Base-by-base conservation (phyloP, 2,797 vertebrate species). In the Garrulus glandarius region DNA sequence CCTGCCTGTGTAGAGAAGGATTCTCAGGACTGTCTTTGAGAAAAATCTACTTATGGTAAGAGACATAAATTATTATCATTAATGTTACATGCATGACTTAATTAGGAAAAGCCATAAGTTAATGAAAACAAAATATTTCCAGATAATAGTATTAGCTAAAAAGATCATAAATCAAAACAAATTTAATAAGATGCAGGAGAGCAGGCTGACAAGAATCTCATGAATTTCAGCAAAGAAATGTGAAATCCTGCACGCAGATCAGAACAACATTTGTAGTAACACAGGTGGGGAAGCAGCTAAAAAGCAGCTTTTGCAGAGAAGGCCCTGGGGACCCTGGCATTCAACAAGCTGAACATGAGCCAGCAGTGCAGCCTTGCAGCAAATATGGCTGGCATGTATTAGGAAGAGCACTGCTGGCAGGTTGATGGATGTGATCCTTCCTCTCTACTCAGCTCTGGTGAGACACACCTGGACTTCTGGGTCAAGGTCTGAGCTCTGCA, bases 161-260 rank as follows among this genome's bases (percentile, higher is more conserved):
- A 89, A 85, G 78, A 70, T 67, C 61, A 68, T 95, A 79, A 84
- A 94, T 92, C 67, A 89, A 90, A 95, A 52, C 19, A 94, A 95
- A 94, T 16, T 49, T 60, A 92, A 72, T 87, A 82, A 84, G 84
- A 41, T 76, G 29, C 57, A 59, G 50, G 41, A 84, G 43, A 89
- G 67, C 9, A 41, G 29, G 29, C 59, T 68, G 47, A 39, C 59
- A 84, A 84, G 52, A 49, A 64, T 67, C 69, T 81, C n/a, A 46
- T 65, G 46, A 82, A 50, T 59, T 86, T 92, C 74, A 61, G 32
- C n/a, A 90, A 75, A 86, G 65, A 74, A 71, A 84, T 15, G 22
- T 27, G 21, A 81, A 88, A 72, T 71, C 34, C 69, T 86, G 69
- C 46, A 75, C 2, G 2, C 3, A 11, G 20, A 61, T 44, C 71